phyloP scores from a whole-genome alignment of 2,888 invertebrate genomes.

The Noctuana brunneofusca region DNA sequence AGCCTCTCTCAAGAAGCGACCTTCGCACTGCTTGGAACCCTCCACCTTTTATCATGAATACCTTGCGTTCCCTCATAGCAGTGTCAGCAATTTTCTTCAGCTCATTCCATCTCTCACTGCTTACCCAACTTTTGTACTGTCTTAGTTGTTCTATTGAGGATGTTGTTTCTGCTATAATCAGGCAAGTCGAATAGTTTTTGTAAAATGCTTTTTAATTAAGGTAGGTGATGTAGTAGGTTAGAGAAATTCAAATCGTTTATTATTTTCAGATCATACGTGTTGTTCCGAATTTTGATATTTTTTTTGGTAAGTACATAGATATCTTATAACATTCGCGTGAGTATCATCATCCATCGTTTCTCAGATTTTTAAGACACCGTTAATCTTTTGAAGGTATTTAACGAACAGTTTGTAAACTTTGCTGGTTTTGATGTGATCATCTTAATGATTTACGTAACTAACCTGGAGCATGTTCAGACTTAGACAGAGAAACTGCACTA shows the following conservation, averaged over 20 bases:
- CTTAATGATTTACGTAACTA: slow-evolving; percentile 35
- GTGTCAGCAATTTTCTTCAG: slow-evolving; percentile 85
- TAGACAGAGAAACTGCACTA: slow-evolving; percentile 72
- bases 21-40: slow-evolving; percentile 88
- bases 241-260: too few species aligned
- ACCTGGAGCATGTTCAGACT: slow-evolving; percentile 75
- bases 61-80: slow-evolving; percentile 85
- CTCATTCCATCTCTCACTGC: slow-evolving; percentile 85
- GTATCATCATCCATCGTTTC: too few species aligned
- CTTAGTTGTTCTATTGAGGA: slow-evolving; percentile 71
- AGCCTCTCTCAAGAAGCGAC: slow-evolving; percentile 87
- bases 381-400: too few species aligned
- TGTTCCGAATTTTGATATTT: too few species aligned
- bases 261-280: too few species aligned
- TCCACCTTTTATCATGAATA: slow-evolving; percentile 88
- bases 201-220: background rate
- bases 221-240: too few species aligned
- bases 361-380: too few species aligned
- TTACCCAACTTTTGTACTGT: slow-evolving; percentile 82
- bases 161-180: slow-evolving; percentile 48
- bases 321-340: too few species aligned
- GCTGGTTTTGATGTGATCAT: too few species aligned
- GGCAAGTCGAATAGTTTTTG: background rate
- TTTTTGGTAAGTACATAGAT: too few species aligned
- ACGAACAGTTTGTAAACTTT: too few species aligned